Base-by-base conservation (phyloP, 2,888 invertebrate genomes). In the Nomada fabriciana region DNA sequence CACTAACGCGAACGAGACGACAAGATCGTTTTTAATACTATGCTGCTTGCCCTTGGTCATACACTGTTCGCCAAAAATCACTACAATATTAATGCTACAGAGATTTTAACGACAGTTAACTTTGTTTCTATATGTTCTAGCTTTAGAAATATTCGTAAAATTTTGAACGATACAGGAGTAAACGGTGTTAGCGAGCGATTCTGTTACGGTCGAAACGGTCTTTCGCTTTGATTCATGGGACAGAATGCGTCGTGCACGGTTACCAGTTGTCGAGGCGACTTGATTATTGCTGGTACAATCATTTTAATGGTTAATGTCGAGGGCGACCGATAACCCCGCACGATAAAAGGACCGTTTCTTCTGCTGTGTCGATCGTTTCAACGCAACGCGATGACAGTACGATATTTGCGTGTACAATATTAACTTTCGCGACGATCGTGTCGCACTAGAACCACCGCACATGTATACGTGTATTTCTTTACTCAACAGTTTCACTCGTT, bases 301-400 rank as follows among this genome's bases (percentile, higher is more conserved):
- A 84, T 88, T 89, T 88, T 87, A 88, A 89, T 85, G 84, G 86
- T 84, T 86, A 89, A 90, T 88, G 90, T 87, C 90, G 90, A 83
- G 90, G 79, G 85, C 90, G 89, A 85, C 86, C 86, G 89, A 89
- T 90, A 90, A 89, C 90, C 89, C 78, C 85, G 61, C 72, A 70
- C 76, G 87, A 88, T 88, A 87, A 87, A 88, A 86, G 82, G 76
- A 77, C 65, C 75, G 80, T 74, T 80, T 86, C 83, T 83, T 80
- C 81, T 63, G 47, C 80, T 67, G 20, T 52, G n/a, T 53, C 75
- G 80, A 82, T 80, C 59, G 70, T 20, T 63, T 68, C 60, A 68
- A 59, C 70, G 65, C 29, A 52, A 50, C 75, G 52, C 15, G 52
- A 57, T 61, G 64, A 67, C 64, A 74, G 68, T 36, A 50, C 61